Conservation (phyloP, 2,888 invertebrate species). For the Parascotia fuliginaria region DNA sequence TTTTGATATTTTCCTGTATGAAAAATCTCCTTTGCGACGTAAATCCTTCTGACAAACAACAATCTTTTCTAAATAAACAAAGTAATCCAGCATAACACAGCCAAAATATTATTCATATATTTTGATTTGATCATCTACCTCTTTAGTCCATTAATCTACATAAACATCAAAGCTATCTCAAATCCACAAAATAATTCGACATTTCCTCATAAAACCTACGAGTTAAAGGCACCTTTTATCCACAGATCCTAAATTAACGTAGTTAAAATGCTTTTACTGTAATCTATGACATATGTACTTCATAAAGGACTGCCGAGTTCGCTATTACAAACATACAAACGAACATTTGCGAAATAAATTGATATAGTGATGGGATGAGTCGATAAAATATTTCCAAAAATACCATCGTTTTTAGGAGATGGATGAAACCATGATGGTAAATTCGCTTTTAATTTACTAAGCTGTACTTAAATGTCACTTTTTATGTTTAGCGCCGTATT, state of each 20-base stretch:
- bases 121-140: no score
- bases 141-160: not conserved
- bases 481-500: no score
- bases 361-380: slow-evolving; percentile 22
- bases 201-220: not conserved
- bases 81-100: no score
- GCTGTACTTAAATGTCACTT: no score
- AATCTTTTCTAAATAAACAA: no score
- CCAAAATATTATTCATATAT: no score
- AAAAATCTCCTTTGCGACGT: no score
- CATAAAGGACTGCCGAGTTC: slow-evolving; percentile 48
- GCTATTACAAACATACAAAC: slow-evolving; percentile 41
- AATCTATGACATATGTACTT: slow-evolving; percentile 48
- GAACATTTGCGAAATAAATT: slow-evolving; percentile 60
- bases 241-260: slow-evolving; percentile 26
- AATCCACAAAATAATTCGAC: slow-evolving; percentile 6
- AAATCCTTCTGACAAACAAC: no score
- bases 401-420: no score
- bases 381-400: slow-evolving; percentile 8
- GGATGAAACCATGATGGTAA: no score
- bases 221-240: slow-evolving; percentile 1
- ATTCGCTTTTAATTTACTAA: no score
- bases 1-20: no score
- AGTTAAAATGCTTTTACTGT: slow-evolving; percentile 54
- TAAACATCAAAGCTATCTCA: not conserved